Conservation (phyloP, 2,113 vertebrate species). For the Microcebus ravelobensis region DNA sequence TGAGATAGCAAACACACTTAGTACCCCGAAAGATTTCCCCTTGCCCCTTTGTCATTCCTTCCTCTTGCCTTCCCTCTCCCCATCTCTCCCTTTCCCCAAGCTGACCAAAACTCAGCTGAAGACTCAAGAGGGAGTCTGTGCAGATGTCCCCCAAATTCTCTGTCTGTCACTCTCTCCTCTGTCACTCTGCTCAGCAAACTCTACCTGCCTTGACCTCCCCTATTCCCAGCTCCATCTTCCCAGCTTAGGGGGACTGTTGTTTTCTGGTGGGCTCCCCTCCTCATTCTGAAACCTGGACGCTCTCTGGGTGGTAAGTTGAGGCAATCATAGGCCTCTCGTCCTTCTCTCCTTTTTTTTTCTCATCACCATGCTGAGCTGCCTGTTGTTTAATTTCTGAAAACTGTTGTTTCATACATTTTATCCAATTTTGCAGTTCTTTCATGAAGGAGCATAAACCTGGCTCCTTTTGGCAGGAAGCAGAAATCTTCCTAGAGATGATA, state of each 20-base stretch:
- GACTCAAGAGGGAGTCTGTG: background rate
- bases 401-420: background rate
- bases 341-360: background rate
- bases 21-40: background rate
- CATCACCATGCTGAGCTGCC: background rate
- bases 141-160: rapidly evolving
- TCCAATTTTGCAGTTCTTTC: background rate
- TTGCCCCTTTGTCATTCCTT: background rate
- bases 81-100: background rate
- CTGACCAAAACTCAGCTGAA: background rate
- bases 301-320: background rate
- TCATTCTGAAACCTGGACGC: background rate
- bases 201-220: background rate
- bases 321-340: background rate
- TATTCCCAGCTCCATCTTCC: background rate
- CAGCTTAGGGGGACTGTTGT: no score
- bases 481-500: background rate
- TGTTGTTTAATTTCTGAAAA: background rate
- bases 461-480: background rate
- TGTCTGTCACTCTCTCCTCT: background rate
- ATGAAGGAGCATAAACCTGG: background rate
- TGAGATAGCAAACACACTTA: background rate
- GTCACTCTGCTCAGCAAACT: background rate
- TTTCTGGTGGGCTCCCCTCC: background rate
- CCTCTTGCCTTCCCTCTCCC: background rate